Conservation (phyloP, 2,113 vertebrate genomes). For the Mobula hypostoma region DNA sequence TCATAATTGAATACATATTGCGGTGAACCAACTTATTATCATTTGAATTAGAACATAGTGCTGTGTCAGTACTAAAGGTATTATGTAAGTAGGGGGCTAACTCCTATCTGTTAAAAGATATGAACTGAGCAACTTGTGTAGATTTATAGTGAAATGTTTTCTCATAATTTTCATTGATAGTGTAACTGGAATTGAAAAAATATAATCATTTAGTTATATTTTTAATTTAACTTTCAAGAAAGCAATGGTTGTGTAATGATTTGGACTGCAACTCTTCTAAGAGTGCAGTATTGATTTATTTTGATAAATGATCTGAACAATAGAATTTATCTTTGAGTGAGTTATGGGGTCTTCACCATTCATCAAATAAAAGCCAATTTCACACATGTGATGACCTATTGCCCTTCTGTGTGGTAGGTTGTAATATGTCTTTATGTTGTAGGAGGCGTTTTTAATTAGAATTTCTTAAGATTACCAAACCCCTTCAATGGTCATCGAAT, state of each 20-base stretch:
- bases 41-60: background rate
- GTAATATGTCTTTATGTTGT: background rate
- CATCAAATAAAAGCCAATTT: slow-evolving; percentile 20
- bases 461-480: background rate
- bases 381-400: background rate
- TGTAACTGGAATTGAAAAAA: background rate
- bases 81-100: background rate
- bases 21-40: background rate
- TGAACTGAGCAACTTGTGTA: background rate
- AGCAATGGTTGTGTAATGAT: background rate
- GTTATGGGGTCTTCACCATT: slow-evolving; percentile 4
- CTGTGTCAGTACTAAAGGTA: background rate
- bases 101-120: background rate
- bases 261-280: background rate
- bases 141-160: background rate
- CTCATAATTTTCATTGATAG: background rate
- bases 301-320: slow-evolving; percentile 12
- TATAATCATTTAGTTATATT: background rate
- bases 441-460: background rate
- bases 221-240: background rate
- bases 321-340: slow-evolving; percentile 8
- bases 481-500: background rate
- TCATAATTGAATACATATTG: background rate
- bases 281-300: slow-evolving; percentile 4
- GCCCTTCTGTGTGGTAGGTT: background rate